Evolutionary conservation across 2,113 vertebrate species (phyloP).

Genomic region (Corvus cornix): DNA sequence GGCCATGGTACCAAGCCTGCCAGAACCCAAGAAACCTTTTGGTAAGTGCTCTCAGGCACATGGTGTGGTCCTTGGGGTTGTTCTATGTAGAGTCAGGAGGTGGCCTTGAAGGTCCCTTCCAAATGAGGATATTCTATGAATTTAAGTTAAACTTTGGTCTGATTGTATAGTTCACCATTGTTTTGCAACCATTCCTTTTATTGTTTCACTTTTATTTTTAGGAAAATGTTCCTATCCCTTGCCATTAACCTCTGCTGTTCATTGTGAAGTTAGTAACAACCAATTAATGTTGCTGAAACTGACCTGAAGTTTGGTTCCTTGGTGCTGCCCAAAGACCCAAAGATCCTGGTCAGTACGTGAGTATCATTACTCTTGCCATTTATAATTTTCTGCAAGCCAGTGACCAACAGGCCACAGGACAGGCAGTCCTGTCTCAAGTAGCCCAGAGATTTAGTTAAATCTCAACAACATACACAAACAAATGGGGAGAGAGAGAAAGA

Average conservation of each 20-base stretch:
- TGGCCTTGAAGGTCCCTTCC: not conserved
- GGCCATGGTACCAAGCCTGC: not conserved
- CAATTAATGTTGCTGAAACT: not conserved
- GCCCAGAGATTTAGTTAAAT: not conserved
- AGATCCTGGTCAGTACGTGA: not conserved
- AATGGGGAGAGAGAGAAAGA: not conserved
- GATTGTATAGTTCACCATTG: not conserved
- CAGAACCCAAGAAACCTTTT: not conserved
- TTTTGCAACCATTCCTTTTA: not conserved
- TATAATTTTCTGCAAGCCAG: not conserved
- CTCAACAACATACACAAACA: not conserved
- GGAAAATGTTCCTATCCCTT: not conserved
- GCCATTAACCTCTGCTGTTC: not conserved
- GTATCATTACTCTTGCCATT: not conserved
- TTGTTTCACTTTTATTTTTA: not conserved
- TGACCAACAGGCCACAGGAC: not conserved
- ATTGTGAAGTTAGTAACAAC: not conserved
- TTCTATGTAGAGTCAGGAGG: not conserved
- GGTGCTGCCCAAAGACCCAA: not conserved
- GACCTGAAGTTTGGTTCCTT: not conserved
- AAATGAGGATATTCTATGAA: not conserved
- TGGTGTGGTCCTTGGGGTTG: not conserved
- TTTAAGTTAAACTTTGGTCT: not conserved
- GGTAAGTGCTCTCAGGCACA: no score
- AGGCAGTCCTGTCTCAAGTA: not conserved